These are phyloP conservation scores for Tauraco erythrolophus DNA, from an alignment of 2,113 vertebrate species.

Conservation along the genomic window DNA sequence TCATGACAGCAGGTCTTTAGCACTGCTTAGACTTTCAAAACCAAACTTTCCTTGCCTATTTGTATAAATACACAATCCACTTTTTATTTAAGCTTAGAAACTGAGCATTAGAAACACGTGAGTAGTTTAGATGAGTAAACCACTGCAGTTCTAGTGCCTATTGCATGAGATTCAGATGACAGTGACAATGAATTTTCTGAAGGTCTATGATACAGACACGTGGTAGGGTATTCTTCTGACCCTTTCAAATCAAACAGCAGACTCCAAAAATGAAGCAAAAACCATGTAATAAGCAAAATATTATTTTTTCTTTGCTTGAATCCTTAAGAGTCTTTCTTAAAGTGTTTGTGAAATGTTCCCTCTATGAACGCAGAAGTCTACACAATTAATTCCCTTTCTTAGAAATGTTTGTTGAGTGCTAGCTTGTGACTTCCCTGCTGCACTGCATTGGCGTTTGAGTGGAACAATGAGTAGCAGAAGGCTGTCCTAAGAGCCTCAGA, in stretches of 20 bases:
- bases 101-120: not conserved
- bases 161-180: not conserved
- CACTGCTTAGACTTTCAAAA: not conserved
- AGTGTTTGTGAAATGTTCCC: not conserved
- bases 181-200: not conserved
- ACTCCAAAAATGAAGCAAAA: not conserved
- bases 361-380: not conserved
- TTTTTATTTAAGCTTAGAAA: not conserved
- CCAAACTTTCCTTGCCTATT: not conserved
- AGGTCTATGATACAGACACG: not conserved
- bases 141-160: not conserved
- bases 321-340: not conserved
- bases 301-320: not conserved
- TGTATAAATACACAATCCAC: not conserved
- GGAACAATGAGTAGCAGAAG: not conserved
- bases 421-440: not conserved
- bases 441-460: not conserved
- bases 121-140: not conserved
- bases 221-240: not conserved
- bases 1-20: not conserved
- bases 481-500: not conserved
- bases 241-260: not conserved
- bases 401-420: not conserved
- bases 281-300: not conserved
- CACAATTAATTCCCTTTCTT: not conserved